Percentiles rank a stretch among this genome's conserved stretches.
Evolutionary conservation across 2,888 invertebrate genomes (phyloP).

Genomic region (Micoletzkya japonica): DNA sequence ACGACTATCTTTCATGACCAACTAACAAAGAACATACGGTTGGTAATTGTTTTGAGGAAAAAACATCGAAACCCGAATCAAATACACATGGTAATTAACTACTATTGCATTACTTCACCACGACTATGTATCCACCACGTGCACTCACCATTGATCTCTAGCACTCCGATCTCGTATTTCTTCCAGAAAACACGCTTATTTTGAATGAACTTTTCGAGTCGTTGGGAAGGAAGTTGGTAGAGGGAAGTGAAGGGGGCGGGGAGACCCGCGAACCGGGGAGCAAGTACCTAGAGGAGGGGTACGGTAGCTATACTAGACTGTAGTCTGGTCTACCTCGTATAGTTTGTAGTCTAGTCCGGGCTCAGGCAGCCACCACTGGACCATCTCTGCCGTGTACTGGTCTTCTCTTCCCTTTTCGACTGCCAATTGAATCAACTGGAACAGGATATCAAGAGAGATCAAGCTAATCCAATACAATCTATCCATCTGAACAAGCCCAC

Average conservation of each 20-base stretch:
- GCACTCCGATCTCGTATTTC: slow-evolving; percentile 49
- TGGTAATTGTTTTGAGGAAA: too few species aligned
- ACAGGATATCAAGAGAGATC: neutral
- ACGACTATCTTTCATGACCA: neutral
- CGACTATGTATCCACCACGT: neutral
- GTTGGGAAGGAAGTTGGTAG: slow-evolving; percentile 50
- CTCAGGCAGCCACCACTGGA: slow-evolving; percentile 61
- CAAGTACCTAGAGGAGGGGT: neutral
- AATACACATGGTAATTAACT: neutral
- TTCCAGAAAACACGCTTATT: slow-evolving; percentile 47
- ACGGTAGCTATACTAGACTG: neutral
- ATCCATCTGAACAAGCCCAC: neutral
- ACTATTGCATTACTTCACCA: neutral
- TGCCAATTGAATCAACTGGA: slow-evolving; percentile 60
- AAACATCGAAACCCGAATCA: neutral
- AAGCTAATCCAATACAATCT: neutral
- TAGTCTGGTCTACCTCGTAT: slow-evolving; percentile 36
- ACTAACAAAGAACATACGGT: neutral
- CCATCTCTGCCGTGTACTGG: slow-evolving; percentile 60
- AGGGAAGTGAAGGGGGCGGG: slow-evolving; percentile 56
- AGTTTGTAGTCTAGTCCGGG: slow-evolving; percentile 46
- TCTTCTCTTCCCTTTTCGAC: slow-evolving; percentile 53
- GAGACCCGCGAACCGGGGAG: slow-evolving; percentile 16
- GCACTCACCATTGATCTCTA: slow-evolving; percentile 52
- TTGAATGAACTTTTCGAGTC: slow-evolving; percentile 44